Percentiles rank a stretch among this genome's conserved stretches.
These are phyloP conservation scores for Tineola bisselliella DNA, from an alignment of 2,888 invertebrate species.

Conservation along the genomic window DNA sequence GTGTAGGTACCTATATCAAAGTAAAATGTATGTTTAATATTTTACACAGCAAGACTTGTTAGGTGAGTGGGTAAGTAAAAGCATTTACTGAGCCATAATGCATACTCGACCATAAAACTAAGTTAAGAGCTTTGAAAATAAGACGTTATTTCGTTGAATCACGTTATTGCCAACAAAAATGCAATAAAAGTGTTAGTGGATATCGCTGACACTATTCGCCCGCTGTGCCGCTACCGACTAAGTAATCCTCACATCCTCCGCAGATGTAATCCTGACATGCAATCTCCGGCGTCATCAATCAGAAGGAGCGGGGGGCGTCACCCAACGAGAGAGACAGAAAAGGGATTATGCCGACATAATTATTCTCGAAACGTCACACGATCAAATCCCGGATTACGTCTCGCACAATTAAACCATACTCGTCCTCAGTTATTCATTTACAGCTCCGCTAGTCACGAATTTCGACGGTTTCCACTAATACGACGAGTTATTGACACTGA, in stretches of 20 bases:
- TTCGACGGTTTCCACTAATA: constrained; percentile 16
- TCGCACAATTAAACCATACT: constrained; percentile 25
- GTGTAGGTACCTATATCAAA: too few species aligned
- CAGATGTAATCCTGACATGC: constrained; percentile 63
- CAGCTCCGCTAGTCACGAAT: constrained; percentile 19
- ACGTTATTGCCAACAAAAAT: not conserved
- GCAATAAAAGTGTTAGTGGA: constrained; percentile 3
- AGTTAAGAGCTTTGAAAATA: not conserved
- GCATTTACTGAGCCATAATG: not conserved
- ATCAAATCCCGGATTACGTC: constrained; percentile 24
- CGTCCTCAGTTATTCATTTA: constrained; percentile 21
- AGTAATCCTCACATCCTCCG: constrained; percentile 59
- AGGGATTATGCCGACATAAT: constrained; percentile 31
- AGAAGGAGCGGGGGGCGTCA: constrained; percentile 23
- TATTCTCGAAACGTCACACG: constrained; percentile 31
- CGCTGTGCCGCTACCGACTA: constrained; percentile 32
- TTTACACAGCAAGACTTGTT: not conserved
- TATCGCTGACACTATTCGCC: constrained; percentile 1
- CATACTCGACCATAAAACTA: not conserved
- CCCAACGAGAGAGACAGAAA: constrained; percentile 23
- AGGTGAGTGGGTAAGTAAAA: not conserved
- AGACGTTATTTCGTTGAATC: not conserved
- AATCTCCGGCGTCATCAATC: constrained; percentile 63
- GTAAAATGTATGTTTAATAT: too few species aligned
- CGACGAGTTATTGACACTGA: not conserved